Evolutionary conservation across 2,113 vertebrate genomes (phyloP).

Genomic region (Phaetusa simplex): DNA sequence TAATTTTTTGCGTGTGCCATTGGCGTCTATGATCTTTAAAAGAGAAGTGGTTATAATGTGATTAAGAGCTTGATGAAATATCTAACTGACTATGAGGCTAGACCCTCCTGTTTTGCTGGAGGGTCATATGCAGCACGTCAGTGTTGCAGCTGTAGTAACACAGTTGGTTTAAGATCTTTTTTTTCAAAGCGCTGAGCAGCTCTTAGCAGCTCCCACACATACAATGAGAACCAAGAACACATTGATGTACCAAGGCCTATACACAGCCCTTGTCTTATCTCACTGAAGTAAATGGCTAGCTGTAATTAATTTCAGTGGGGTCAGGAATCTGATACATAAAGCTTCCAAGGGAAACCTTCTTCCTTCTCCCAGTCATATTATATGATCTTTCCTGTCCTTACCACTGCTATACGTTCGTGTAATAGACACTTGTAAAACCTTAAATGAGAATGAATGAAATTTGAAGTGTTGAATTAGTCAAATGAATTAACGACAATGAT

Average conservation of each 20-base stretch:
- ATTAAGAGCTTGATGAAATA: background rate
- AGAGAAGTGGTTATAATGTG: background rate
- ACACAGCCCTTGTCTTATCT: background rate
- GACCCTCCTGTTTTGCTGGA: background rate
- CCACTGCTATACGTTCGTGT: background rate
- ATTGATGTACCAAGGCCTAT: background rate
- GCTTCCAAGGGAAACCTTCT: background rate
- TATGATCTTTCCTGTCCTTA: background rate
- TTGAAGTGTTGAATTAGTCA: constrained; percentile 34
- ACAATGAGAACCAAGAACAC: background rate
- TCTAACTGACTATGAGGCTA: background rate
- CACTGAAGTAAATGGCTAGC: background rate
- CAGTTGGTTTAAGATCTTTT: background rate
- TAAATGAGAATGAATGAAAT: constrained; percentile 27
- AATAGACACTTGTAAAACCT: constrained; percentile 5
- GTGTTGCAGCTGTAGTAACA: background rate
- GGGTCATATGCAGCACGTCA: background rate
- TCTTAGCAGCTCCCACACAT: background rate
- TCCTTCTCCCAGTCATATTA: background rate
- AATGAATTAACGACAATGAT: constrained; percentile 26
- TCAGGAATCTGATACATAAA: background rate
- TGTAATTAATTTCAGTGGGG: constrained; percentile 1
- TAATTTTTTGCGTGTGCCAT: background rate
- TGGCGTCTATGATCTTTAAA: background rate
- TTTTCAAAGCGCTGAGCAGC: background rate